phyloP scores from a whole-genome alignment of 2,888 invertebrate genomes.

The Venusia cambrica region DNA sequence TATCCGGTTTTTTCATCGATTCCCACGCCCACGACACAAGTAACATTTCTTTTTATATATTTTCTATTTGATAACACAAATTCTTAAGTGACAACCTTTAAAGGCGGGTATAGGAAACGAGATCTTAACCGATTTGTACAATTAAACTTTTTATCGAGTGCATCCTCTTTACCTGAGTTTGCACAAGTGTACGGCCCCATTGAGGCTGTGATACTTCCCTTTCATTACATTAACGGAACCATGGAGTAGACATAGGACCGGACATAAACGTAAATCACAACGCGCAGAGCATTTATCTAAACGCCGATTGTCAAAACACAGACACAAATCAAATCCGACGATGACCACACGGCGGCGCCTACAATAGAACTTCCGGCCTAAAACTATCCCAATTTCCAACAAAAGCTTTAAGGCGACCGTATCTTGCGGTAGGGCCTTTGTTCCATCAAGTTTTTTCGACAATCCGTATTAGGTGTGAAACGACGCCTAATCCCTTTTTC shows the following conservation, averaged over 20 bases:
- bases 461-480: slow-evolving; percentile 54
- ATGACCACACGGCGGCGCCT: slow-evolving; percentile 55
- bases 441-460: slow-evolving; percentile 37
- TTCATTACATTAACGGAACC: slow-evolving; percentile 30
- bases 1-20: slow-evolving; percentile 63
- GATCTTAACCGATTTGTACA: slow-evolving; percentile 51
- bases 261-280: slow-evolving; percentile 44
- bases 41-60: slow-evolving; percentile 35
- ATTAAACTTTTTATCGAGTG: slow-evolving; percentile 32
- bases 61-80: slow-evolving; percentile 38
- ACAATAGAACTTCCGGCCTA: slow-evolving; percentile 63
- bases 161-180: slow-evolving; percentile 43
- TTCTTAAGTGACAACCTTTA: slow-evolving; percentile 43
- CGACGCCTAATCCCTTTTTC: slow-evolving; percentile 44
- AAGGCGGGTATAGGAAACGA: slow-evolving; percentile 43
- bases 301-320: slow-evolving; percentile 62
- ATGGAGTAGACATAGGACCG: slow-evolving; percentile 27
- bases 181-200: slow-evolving; percentile 37
- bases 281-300: slow-evolving; percentile 45
- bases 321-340: slow-evolving; percentile 57
- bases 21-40: slow-evolving; percentile 62
- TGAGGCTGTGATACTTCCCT: slow-evolving; percentile 16
- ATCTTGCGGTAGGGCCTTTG: slow-evolving; percentile 51
- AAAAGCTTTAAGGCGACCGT: slow-evolving; percentile 48
- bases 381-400: slow-evolving; percentile 40